Conservation (phyloP, 2,797 vertebrate genomes). For the Coregonus ussuriensis region DNA sequence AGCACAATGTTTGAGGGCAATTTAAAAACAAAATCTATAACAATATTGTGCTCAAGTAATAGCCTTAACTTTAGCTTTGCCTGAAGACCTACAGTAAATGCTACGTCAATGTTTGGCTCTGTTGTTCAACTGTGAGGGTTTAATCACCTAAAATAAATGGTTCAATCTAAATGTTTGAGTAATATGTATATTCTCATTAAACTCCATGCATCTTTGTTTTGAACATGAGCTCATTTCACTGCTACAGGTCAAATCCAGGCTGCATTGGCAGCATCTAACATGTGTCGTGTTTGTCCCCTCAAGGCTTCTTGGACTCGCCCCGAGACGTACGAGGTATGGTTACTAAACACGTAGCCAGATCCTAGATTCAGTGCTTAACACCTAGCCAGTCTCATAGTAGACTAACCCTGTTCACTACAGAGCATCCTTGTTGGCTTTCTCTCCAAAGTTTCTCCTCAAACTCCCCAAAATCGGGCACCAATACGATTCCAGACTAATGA, state of each 20-base stretch:
- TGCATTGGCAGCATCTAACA: slow-evolving; percentile 7
- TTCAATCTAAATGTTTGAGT: not conserved
- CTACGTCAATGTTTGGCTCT: not conserved
- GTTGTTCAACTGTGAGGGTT: not conserved
- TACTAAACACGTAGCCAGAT: slow-evolving; percentile 80
- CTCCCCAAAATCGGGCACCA: not conserved
- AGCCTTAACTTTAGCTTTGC: no score
- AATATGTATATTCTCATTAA: not conserved
- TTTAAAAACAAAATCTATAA: not conserved
- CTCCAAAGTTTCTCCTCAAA: slow-evolving; percentile 19
- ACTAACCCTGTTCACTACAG: slow-evolving; percentile 42
- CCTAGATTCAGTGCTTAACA: slow-evolving; percentile 17
- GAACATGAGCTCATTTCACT: slow-evolving; percentile 28
- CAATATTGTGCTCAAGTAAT: no score
- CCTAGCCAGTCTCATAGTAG: slow-evolving; percentile 40
- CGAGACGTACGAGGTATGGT: slow-evolving; percentile 97
- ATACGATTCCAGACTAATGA: not conserved
- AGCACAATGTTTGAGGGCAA: not conserved
- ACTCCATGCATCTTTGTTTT: slow-evolving; percentile 17
- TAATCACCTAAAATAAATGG: not conserved
- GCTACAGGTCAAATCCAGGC: slow-evolving; percentile 19
- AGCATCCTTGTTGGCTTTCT: slow-evolving; percentile 61
- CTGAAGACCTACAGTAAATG: no score
- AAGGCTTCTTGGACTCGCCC: slow-evolving; percentile 99
- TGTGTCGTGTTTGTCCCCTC: slow-evolving; percentile 77